Evolutionary conservation across 1,140 invertebrate species (phyloP).

Genomic region (Hyles vespertilio): DNA sequence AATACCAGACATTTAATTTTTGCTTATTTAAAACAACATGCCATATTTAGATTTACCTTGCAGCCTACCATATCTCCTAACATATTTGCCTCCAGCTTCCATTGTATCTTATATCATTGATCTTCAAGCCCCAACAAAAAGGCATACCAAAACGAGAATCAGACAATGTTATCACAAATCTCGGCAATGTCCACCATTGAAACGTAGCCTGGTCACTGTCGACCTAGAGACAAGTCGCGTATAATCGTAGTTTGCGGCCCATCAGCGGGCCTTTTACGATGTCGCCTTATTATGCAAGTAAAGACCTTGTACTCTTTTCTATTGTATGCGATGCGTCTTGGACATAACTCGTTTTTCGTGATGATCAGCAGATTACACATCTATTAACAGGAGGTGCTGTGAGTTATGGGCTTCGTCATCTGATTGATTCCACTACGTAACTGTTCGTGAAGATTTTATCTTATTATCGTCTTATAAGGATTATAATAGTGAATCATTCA

Average conservation of each 20-base stretch:
- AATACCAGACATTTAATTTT: too few relatives aligned
- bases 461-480: not conserved
- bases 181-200: conserved; percentile 10
- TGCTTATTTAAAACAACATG: too few relatives aligned
- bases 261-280: conserved; percentile 51
- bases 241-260: conserved; percentile 26
- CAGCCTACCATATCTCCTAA: too few relatives aligned
- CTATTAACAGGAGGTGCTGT: not conserved
- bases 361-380: conserved; percentile 6
- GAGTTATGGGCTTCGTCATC: conserved; percentile 4
- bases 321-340: conserved; percentile 37
- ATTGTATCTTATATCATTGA: conserved; percentile 5
- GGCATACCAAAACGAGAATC: too few relatives aligned
- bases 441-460: not conserved
- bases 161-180: too few relatives aligned
- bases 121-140: not conserved
- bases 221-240: conserved; percentile 13
- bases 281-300: conserved; percentile 53
- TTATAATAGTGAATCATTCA: too few relatives aligned
- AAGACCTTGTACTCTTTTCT: conserved; percentile 62
- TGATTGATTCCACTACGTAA: not conserved
- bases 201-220: conserved; percentile 22
- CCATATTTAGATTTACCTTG: too few relatives aligned
- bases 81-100: not conserved
- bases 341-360: conserved; percentile 9